Evolutionary conservation across 2,113 vertebrate species (phyloP).

Genomic region (Castor canadensis): DNA sequence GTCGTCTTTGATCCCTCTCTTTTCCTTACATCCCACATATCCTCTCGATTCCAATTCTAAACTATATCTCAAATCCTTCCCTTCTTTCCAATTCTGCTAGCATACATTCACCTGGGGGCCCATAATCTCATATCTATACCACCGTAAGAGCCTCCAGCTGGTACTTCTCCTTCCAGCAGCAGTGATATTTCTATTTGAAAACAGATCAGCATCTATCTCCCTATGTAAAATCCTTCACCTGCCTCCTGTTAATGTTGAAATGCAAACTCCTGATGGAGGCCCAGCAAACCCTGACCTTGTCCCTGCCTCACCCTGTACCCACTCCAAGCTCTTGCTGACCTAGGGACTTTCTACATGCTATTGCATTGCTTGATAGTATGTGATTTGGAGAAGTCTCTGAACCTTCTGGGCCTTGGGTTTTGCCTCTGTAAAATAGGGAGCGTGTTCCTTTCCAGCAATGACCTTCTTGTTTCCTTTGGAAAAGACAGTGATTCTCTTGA

Average conservation of each 20-base stretch:
- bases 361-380: neutral
- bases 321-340: neutral
- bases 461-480: constrained; percentile 41
- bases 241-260: neutral
- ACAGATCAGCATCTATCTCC: neutral
- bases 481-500: constrained; percentile 3
- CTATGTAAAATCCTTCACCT: neutral
- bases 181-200: neutral
- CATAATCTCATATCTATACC: neutral
- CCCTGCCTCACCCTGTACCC: neutral
- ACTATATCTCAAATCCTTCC: neutral
- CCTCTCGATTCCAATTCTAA: neutral
- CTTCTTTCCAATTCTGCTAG: neutral
- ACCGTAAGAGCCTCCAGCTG: neutral
- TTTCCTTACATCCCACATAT: neutral
- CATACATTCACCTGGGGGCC: neutral
- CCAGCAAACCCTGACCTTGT: neutral
- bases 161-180: too few relatives aligned
- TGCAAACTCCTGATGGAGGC: neutral
- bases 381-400: neutral
- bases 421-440: neutral
- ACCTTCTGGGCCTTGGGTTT: neutral
- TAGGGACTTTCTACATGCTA: neutral
- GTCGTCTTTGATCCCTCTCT: neutral
- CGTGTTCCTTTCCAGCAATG: neutral